Conservation (phyloP, 2,113 vertebrate species). For the Setophaga petechia region DNA sequence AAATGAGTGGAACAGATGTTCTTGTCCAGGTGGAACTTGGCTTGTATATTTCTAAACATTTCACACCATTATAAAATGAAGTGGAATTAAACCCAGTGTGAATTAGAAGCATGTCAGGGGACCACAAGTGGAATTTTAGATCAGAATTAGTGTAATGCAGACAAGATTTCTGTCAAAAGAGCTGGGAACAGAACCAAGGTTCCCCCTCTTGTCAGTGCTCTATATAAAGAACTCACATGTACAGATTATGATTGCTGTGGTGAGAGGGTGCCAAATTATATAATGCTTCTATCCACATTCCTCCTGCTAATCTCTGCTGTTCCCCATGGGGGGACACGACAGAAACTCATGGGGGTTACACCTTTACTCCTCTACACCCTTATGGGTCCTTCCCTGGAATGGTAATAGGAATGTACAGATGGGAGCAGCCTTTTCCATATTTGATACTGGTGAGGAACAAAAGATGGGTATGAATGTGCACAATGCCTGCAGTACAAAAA, state of each 20-base stretch:
- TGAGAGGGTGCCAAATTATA: slow-evolving; percentile 30
- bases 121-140: slow-evolving; percentile 36
- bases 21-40: not conserved
- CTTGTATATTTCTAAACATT: not conserved
- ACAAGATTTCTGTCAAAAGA: slow-evolving; percentile 28
- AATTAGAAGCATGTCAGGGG: not conserved
- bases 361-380: not conserved
- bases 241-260: slow-evolving; percentile 30
- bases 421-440: not conserved
- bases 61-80: not conserved
- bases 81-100: not conserved
- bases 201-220: slow-evolving; percentile 29
- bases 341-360: not conserved
- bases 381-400: not conserved
- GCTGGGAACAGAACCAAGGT: slow-evolving; percentile 39
- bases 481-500: slow-evolving; percentile 5
- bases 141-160: slow-evolving; percentile 22
- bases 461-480: not conserved
- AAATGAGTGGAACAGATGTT: not conserved
- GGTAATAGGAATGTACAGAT: accelerated
- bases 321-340: not conserved
- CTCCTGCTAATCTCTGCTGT: not conserved
- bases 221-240: slow-evolving; percentile 53
- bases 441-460: not conserved
- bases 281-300: not conserved